Evolutionary conservation across 64 coral and sea anemone genomes (phyloP).

Genomic region (Exaiptasia diaphana): DNA sequence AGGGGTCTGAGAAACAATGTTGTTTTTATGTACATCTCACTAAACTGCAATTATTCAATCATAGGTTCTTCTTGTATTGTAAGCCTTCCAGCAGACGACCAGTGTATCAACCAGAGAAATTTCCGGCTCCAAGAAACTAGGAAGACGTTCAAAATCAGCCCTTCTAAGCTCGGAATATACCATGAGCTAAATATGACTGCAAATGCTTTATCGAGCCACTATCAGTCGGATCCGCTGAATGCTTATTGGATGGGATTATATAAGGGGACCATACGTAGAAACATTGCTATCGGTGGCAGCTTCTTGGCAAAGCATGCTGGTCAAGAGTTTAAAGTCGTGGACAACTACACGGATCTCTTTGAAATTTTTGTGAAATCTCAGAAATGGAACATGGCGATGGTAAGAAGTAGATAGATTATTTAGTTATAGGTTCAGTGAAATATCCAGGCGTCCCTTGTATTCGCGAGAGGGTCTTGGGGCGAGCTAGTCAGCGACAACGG

Average conservation of each 20-base stretch:
- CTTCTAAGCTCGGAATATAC: neutral
- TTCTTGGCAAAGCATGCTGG: neutral
- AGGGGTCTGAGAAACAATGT: neutral
- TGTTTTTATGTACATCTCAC: neutral
- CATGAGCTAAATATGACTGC: neutral
- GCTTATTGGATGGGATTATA: conserved; percentile 42
- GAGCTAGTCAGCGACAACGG: neutral
- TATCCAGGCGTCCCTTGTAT: neutral
- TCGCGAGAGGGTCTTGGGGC: neutral
- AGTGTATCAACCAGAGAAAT: neutral
- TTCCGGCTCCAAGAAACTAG: neutral
- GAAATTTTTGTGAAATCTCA: conserved; percentile 15
- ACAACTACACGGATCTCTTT: conserved; percentile 15
- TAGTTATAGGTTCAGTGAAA: neutral
- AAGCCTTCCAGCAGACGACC: neutral
- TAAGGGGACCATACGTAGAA: conserved; percentile 25
- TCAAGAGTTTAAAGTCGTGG: neutral
- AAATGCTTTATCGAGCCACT: neutral
- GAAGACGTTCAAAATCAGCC: neutral
- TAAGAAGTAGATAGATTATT: neutral
- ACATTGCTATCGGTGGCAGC: neutral
- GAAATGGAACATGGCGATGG: neutral
- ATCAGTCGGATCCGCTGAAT: conserved; percentile 1
- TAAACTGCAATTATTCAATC: too few species aligned
- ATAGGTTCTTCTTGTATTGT: neutral